Evolutionary conservation across 2,888 invertebrate genomes (phyloP).

Genomic region (Globia sparganii): DNA sequence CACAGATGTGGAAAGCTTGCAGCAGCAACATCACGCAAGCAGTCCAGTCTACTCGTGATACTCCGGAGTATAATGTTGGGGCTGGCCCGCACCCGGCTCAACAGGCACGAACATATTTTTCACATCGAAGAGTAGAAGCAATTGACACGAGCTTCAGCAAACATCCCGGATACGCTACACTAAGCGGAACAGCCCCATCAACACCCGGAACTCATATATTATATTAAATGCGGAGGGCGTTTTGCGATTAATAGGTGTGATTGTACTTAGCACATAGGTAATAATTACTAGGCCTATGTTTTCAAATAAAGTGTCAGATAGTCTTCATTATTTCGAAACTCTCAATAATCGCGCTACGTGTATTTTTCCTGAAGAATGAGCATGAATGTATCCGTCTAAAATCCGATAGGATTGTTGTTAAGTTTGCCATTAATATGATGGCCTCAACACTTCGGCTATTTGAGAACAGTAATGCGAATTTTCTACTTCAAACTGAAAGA

Average conservation of each 20-base stretch:
- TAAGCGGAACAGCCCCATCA: neutral
- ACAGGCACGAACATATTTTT: neutral
- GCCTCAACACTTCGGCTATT: constrained; percentile 4
- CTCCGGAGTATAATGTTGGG: neutral
- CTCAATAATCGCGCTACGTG: neutral
- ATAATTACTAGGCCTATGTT: too few relatives aligned
- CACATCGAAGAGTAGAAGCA: neutral
- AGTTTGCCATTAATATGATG: neutral
- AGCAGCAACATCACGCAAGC: too few relatives aligned
- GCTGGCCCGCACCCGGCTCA: neutral
- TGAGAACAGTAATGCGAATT: constrained; percentile 1
- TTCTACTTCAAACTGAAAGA: constrained; percentile 19
- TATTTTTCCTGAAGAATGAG: neutral
- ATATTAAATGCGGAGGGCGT: neutral
- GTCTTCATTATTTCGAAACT: neutral
- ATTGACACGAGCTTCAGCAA: neutral
- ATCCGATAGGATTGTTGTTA: neutral
- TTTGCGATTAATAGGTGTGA: neutral
- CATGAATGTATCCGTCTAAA: neutral
- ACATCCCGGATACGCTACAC: neutral
- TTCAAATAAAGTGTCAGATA: neutral
- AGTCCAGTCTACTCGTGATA: neutral
- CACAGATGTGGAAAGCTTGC: too few relatives aligned
- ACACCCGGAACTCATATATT: neutral
- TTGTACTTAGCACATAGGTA: neutral